Evolutionary conservation across 1,140 invertebrate species (phyloP).

Genomic region (Colletes gigas): DNA sequence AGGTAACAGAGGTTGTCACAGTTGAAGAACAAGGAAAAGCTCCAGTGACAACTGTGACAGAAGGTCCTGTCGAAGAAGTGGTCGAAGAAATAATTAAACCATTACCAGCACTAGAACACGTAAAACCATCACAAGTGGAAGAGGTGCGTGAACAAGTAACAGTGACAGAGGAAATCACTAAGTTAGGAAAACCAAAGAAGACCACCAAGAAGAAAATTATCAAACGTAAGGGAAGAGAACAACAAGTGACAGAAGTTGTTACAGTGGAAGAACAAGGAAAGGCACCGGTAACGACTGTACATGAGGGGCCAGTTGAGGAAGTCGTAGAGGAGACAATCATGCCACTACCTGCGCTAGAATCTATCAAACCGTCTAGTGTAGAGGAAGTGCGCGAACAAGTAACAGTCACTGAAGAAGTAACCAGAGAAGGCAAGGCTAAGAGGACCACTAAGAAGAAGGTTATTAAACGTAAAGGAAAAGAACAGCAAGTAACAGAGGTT

Average conservation of each 20-base stretch:
- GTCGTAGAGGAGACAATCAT: slow-evolving; percentile 25
- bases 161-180: slow-evolving; percentile 70
- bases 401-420: slow-evolving; percentile 74
- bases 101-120: slow-evolving; percentile 83
- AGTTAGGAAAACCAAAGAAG: slow-evolving; percentile 76
- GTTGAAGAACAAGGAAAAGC: slow-evolving; percentile 71
- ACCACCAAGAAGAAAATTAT: slow-evolving; percentile 50
- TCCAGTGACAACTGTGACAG: slow-evolving; percentile 60
- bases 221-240: slow-evolving; percentile 51
- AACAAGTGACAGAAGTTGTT: slow-evolving; percentile 52
- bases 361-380: background rate
- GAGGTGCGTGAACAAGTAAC: slow-evolving; percentile 68
- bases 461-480: slow-evolving; percentile 64
- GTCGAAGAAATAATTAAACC: slow-evolving; percentile 82
- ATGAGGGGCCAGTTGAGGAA: slow-evolving; percentile 71
- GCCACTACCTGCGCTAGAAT: slow-evolving; percentile 13
- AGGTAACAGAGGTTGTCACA: slow-evolving; percentile 67
- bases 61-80: slow-evolving; percentile 68
- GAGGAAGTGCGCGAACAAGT: slow-evolving; percentile 23
- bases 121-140: slow-evolving; percentile 81
- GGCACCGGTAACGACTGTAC: slow-evolving; percentile 27
- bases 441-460: slow-evolving; percentile 68
- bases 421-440: slow-evolving; percentile 74
- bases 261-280: slow-evolving; percentile 51
- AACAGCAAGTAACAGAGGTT: slow-evolving; percentile 72